A percentile compares a stretch with the other conserved stretches of the same genome.
Evolutionary conservation across 2,888 invertebrate species (phyloP).

Genomic region (Rhagophthalmus giganteus): DNA sequence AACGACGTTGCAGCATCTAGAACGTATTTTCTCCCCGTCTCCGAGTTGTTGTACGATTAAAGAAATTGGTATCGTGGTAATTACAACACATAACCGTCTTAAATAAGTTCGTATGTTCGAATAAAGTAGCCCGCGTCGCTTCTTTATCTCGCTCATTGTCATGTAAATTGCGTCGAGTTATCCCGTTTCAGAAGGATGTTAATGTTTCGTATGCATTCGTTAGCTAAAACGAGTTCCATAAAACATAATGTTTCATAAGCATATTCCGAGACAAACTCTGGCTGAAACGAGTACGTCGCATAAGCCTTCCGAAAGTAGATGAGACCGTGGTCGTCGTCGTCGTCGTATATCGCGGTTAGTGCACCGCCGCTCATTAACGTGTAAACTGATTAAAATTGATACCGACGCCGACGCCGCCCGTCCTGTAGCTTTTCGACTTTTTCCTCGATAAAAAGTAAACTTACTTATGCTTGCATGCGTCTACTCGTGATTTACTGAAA

Average conservation of each 20-base stretch:
- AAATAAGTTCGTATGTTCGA: conserved; percentile 25
- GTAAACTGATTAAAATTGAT: conserved; percentile 40
- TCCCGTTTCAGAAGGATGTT: conserved; percentile 32
- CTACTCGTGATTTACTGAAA: too few species aligned
- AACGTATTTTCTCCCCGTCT: too few species aligned
- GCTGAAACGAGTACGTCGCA: conserved; percentile 38
- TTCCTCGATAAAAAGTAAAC: too few species aligned
- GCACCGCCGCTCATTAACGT: conserved; percentile 43
- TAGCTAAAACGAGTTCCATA: conserved; percentile 40
- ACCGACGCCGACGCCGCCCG: conserved; percentile 8
- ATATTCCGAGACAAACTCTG: conserved; percentile 41
- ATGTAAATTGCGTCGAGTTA: conserved; percentile 30
- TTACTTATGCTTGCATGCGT: too few species aligned
- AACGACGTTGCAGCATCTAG: too few species aligned
- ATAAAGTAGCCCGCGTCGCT: conserved; percentile 28
- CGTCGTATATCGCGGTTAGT: conserved; percentile 39
- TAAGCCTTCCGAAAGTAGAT: conserved; percentile 38
- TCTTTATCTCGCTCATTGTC: conserved; percentile 32
- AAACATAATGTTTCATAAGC: conserved; percentile 46
- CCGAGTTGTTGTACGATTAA: conserved; percentile 5
- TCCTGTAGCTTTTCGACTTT: not conserved
- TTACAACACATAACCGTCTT: conserved; percentile 24
- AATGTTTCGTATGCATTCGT: conserved; percentile 35
- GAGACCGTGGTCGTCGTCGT: conserved; percentile 35
- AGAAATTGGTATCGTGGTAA: conserved; percentile 15